These are phyloP conservation scores for Bunonema sp. DNA, from an alignment of 2,888 invertebrate species.

Conservation along the genomic window DNA sequence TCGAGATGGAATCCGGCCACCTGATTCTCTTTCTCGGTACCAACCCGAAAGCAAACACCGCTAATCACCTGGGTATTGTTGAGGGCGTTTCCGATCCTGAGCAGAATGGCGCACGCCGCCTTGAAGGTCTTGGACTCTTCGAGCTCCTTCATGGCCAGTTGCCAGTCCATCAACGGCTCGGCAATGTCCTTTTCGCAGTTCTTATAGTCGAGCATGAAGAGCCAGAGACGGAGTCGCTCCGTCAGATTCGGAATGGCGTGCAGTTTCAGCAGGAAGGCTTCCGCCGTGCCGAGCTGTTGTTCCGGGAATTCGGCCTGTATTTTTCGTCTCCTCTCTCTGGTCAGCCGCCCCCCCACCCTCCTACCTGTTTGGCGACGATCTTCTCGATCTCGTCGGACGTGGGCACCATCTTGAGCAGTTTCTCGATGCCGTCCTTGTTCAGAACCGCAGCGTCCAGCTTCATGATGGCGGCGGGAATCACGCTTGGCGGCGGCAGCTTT, in stretches of 20 bases:
- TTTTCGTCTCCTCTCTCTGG: no score
- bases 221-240: slow-evolving; percentile 83
- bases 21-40: no score
- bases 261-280: slow-evolving; percentile 88
- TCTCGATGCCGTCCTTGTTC: slow-evolving; percentile 67
- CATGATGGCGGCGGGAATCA: slow-evolving; percentile 77
- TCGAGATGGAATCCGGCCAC: slow-evolving; percentile 92
- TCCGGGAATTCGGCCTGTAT: slow-evolving; percentile 81
- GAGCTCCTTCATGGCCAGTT: slow-evolving; percentile 81
- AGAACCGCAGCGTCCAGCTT: slow-evolving; percentile 98
- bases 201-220: slow-evolving; percentile 94
- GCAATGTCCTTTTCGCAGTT: slow-evolving; percentile 89
- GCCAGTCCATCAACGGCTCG: slow-evolving; percentile 93
- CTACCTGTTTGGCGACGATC: no score
- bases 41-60: background rate
- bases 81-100: slow-evolving; percentile 86
- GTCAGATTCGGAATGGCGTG: slow-evolving; percentile 79
- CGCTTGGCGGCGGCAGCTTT: slow-evolving; percentile 84
- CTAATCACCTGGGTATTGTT: slow-evolving; percentile 61
- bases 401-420: slow-evolving; percentile 91
- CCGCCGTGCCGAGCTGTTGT: slow-evolving; percentile 78
- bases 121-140: slow-evolving; percentile 82
- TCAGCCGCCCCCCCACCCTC: no score
- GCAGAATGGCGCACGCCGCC: slow-evolving; percentile 75
- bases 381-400: slow-evolving; percentile 62